A percentile compares a stretch with the other conserved stretches of the same genome.
phyloP scores from a whole-genome alignment of 1,140 invertebrate species.

The Sesamia nonagrioides region DNA sequence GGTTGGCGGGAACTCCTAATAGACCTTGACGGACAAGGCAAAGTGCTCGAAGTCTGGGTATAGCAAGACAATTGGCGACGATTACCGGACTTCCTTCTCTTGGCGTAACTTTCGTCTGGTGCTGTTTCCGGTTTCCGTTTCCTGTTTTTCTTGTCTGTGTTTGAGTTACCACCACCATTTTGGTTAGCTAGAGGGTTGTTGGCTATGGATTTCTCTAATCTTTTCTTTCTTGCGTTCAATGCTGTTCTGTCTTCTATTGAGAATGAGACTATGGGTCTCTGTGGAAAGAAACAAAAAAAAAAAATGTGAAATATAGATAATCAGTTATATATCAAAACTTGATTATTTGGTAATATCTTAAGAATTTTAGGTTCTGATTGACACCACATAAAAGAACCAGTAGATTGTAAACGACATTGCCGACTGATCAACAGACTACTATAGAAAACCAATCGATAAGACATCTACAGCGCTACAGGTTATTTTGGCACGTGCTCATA shows the following conservation, averaged over 20 bases:
- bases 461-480: too few relatives aligned
- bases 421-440: too few relatives aligned
- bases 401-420: too few relatives aligned
- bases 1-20: slow-evolving; percentile 96
- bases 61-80: slow-evolving; percentile 92
- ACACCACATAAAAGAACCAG: too few relatives aligned
- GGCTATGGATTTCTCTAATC: slow-evolving; percentile 90
- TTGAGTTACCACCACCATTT: slow-evolving; percentile 59
- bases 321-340: too few relatives aligned
- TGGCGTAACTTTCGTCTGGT: slow-evolving; percentile 78
- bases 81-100: slow-evolving; percentile 82
- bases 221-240: slow-evolving; percentile 92
- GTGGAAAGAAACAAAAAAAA: slow-evolving; percentile 58
- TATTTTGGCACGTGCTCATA: too few relatives aligned
- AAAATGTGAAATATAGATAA: too few relatives aligned
- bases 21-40: slow-evolving; percentile 90
- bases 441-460: too few relatives aligned
- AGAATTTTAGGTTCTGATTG: too few relatives aligned
- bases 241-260: slow-evolving; percentile 95
- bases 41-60: slow-evolving; percentile 92
- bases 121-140: slow-evolving; percentile 73
- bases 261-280: slow-evolving; percentile 98
- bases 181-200: slow-evolving; percentile 89
- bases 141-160: slow-evolving; percentile 63
- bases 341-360: too few relatives aligned